Evolutionary conservation across 2,888 invertebrate species (phyloP).

Genomic region (Macaria liturata): DNA sequence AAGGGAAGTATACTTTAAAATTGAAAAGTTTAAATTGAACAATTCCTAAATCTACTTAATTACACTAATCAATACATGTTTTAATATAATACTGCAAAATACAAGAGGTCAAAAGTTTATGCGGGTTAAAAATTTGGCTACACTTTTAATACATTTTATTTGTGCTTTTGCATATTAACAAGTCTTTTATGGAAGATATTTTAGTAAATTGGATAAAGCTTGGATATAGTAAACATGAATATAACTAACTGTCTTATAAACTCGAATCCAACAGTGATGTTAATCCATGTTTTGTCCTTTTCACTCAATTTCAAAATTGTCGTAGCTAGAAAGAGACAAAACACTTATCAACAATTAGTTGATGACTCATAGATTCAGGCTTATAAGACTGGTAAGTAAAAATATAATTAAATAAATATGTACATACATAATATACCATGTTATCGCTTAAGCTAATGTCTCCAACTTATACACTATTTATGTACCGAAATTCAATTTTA

Average conservation of each 20-base stretch:
- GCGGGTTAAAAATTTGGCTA: conserved; percentile 15
- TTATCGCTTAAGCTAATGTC: too few species aligned
- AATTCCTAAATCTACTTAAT: neutral
- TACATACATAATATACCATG: too few species aligned
- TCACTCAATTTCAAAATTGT: too few species aligned
- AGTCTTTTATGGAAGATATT: conserved; percentile 20
- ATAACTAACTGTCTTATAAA: neutral
- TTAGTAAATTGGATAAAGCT: conserved; percentile 8
- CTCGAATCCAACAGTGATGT: neutral
- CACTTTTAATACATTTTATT: conserved; percentile 5
- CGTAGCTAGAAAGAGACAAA: too few species aligned
- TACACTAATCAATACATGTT: neutral
- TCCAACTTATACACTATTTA: too few species aligned
- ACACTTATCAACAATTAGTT: too few species aligned
- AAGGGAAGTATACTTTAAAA: conserved; percentile 11
- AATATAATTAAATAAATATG: too few species aligned
- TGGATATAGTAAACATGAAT: neutral
- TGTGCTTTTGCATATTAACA: conserved; percentile 12
- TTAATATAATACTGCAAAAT: conserved; percentile 8
- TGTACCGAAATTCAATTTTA: too few species aligned
- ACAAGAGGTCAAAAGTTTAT: conserved; percentile 9
- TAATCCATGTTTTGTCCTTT: too few species aligned
- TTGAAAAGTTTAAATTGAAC: conserved; percentile 9
- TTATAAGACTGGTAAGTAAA: too few species aligned
- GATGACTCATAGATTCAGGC: too few species aligned